Percentiles rank a stretch among this genome's conserved stretches.
Evolutionary conservation across 2,113 vertebrate species (phyloP).

Genomic region (Numida meleagris): DNA sequence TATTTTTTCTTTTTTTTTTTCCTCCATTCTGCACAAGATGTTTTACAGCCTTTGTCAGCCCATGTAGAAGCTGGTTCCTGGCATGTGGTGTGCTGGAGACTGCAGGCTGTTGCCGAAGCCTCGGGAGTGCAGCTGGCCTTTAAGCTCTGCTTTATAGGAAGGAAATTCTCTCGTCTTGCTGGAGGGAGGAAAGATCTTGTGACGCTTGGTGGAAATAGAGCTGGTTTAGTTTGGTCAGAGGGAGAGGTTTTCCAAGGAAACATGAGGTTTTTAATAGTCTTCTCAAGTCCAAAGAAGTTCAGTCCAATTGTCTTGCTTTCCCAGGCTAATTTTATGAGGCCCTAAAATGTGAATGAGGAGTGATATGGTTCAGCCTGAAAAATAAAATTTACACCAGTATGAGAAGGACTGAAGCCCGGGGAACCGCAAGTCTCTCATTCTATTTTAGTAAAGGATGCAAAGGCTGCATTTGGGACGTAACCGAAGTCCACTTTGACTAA

Average conservation of each 20-base stretch:
- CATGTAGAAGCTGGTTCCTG: slow-evolving; percentile 75
- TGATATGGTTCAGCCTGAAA: slow-evolving; percentile 65
- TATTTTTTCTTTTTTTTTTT: not conserved
- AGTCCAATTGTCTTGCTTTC: slow-evolving; percentile 53
- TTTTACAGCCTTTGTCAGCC: slow-evolving; percentile 80
- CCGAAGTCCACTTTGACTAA: not conserved
- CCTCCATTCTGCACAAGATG: slow-evolving; percentile 59
- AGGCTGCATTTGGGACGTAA: not conserved
- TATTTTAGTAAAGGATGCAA: not conserved
- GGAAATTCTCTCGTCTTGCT: slow-evolving; percentile 56
- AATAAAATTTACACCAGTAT: slow-evolving; percentile 61
- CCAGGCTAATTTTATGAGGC: slow-evolving; percentile 58
- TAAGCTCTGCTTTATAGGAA: slow-evolving; percentile 70
- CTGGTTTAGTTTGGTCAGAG: slow-evolving; percentile 53
- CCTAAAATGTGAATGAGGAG: slow-evolving; percentile 62
- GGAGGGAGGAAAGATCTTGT: slow-evolving; percentile 39
- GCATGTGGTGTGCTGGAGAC: slow-evolving; percentile 73
- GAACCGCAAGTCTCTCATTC: not conserved
- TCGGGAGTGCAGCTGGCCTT: slow-evolving; percentile 74
- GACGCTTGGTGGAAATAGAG: slow-evolving; percentile 54
- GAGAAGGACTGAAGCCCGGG: slow-evolving; percentile 25
- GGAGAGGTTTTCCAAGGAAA: slow-evolving; percentile 25
- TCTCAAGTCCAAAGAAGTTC: slow-evolving; percentile 45
- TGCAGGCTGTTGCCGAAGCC: slow-evolving; percentile 67
- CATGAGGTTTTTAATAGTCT: slow-evolving; percentile 27